Base-by-base conservation (phyloP, 2,888 invertebrate species). In the Eristalis arbustorum region DNA sequence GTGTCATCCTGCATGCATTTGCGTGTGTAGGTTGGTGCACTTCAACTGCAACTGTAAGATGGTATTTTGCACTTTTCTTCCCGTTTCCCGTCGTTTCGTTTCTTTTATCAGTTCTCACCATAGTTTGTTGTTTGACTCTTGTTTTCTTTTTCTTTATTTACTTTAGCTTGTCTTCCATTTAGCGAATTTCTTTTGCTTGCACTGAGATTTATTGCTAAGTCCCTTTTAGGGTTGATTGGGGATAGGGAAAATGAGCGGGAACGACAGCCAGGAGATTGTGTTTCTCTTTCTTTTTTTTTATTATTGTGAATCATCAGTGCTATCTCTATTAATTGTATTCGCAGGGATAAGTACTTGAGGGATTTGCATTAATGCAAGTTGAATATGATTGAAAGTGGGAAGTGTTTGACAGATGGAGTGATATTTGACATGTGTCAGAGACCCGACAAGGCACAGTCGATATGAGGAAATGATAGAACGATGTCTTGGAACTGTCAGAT, bases 341-440 rank as follows among this genome's bases (percentile, higher is more conserved):
- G 69, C 57, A 64, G 59, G 76, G 76, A 81, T 77, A 66, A 71
- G 81, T 67, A 78, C 66, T 82, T 69, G 49, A 40, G 68, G 62
- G 66, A 62, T 75, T 72, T 72, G 57, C 76, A 72, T 68, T 63
- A 74, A 67, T 61, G 63, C 62, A 18, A 76, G 28, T 25, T 22
- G 42, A 62, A 56, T 31, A 77, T 74, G 77, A 76, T 25, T 61
- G 28, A 37, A 87, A 78, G 75, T 82, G 63, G 67, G 61, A 72
- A 59, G 75, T 56, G 69, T 81, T 74, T 87, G 82, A 83, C 56
- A 68, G 83, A 82, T 79, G 63, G 59, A 82, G 78, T 79, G 78
- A 76, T 78, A 66, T 57, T 75, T 78, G 87, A 78, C 87, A 77
- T 79, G 72, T 87, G 87, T 72, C 87, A 87, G 74, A 83, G 82